These are phyloP conservation scores for Trematomus bernacchii DNA, from an alignment of 2,797 vertebrate species.

Conservation along the genomic window DNA sequence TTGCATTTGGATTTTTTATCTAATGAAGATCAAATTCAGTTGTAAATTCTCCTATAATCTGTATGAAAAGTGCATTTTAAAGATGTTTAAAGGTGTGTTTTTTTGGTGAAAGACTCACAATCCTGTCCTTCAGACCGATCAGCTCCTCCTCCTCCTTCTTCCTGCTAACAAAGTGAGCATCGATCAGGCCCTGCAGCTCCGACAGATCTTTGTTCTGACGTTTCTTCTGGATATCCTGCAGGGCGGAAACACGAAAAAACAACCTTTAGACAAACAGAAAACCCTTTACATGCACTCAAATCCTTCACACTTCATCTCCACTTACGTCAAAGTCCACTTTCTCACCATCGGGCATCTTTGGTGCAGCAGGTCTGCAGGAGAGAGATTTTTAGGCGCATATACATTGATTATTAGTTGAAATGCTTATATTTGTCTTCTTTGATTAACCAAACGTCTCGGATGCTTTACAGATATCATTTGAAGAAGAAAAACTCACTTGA, in stretches of 20 bases:
- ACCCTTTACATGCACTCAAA: not conserved
- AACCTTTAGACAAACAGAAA: constrained; percentile 11
- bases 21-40: too few species aligned
- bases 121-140: constrained; percentile 94
- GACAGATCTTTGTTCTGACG: constrained; percentile 97
- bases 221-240: constrained; percentile 97
- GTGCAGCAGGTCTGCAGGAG: constrained; percentile 88
- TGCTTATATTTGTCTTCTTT: not conserved
- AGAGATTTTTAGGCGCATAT: constrained; percentile 3
- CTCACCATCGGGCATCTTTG: constrained; percentile 97
- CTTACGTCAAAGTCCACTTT: constrained; percentile 99
- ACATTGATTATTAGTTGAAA: not conserved
- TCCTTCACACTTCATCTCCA: constrained; percentile 24
- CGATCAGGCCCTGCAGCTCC: constrained; percentile 95
- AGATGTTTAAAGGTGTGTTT: too few species aligned
- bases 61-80: too few species aligned
- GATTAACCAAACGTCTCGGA: not conserved
- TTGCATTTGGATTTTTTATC: too few species aligned
- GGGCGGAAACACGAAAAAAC: not conserved
- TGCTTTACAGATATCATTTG: constrained; percentile 14
- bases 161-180: constrained; percentile 94
- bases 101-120: constrained; percentile 84
- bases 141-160: constrained; percentile 98
- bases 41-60: too few species aligned
- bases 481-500: constrained; percentile 90